Percentiles rank a stretch among this genome's conserved stretches.
phyloP scores from a whole-genome alignment of 2,888 invertebrate genomes.

The Meteorus cinctellus region DNA sequence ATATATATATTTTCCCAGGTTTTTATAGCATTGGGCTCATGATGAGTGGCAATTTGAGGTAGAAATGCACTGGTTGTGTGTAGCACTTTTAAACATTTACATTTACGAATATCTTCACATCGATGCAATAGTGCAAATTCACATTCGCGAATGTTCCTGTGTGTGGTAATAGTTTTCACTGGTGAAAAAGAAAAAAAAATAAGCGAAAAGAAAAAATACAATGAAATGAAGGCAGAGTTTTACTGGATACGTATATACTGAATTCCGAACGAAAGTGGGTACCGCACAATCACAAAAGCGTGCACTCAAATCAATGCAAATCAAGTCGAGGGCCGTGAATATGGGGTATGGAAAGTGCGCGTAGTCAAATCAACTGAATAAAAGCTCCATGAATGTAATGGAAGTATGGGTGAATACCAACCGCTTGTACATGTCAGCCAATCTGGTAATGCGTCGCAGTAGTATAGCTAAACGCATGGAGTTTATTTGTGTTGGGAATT shows the following conservation, averaged over 20 bases:
- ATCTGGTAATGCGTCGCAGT: constrained; percentile 70
- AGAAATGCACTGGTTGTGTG: too few relatives aligned
- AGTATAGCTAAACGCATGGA: not conserved
- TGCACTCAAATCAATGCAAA: constrained; percentile 73
- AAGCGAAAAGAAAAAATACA: constrained; percentile 11
- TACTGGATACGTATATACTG: constrained; percentile 19
- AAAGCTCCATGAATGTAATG: constrained; percentile 73
- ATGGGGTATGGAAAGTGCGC: constrained; percentile 56
- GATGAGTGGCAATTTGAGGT: too few relatives aligned
- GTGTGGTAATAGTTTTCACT: not conserved
- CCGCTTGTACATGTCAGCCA: constrained; percentile 59
- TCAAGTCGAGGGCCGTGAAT: constrained; percentile 70
- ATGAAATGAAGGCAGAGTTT: constrained; percentile 31
- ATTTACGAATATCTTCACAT: too few relatives aligned
- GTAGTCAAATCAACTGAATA: constrained; percentile 71
- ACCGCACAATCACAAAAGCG: constrained; percentile 44
- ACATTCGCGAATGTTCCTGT: not conserved
- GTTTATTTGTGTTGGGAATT: not conserved
- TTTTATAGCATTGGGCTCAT: too few relatives aligned
- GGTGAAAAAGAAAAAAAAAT: not conserved
- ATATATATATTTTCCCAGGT: too few relatives aligned
- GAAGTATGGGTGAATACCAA: constrained; percentile 67
- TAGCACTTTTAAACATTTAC: too few relatives aligned
- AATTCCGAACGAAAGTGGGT: constrained; percentile 18
- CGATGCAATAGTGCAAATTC: too few relatives aligned